These are phyloP conservation scores for Drosophila koepferae DNA, from an alignment of 2,888 invertebrate species.

Conservation along the genomic window DNA sequence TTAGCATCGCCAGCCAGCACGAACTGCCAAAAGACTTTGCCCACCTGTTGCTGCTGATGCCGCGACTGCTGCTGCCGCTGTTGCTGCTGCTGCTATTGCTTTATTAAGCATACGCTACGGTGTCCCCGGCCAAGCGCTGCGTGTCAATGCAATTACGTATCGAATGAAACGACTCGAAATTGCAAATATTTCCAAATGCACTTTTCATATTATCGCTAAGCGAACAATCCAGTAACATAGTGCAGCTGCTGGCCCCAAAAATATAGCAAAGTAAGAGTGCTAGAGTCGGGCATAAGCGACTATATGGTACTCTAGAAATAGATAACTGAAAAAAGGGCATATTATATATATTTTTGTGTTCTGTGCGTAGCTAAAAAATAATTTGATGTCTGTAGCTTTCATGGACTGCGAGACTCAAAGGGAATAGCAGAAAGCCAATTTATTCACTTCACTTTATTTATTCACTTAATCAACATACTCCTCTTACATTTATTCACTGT, in stretches of 20 bases:
- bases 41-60: constrained; percentile 54
- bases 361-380: background rate
- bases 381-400: background rate
- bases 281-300: background rate
- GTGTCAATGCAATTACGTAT: constrained; percentile 33
- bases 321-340: background rate
- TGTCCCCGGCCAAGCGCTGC: constrained; percentile 17
- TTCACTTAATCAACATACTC: background rate
- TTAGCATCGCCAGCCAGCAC: constrained; percentile 37
- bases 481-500: rapidly evolving
- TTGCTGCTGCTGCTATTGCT: constrained; percentile 4
- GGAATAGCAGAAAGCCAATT: too few relatives aligned
- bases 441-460: too few relatives aligned
- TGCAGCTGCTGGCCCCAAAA: constrained; percentile 41
- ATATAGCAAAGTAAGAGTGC: constrained; percentile 1
- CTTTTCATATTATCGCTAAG: constrained; percentile 41
- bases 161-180: constrained; percentile 36
- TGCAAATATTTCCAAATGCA: constrained; percentile 41
- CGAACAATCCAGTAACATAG: constrained; percentile 26
- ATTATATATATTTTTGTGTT: background rate
- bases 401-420: background rate
- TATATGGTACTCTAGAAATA: background rate
- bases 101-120: constrained; percentile 56
- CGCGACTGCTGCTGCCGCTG: constrained; percentile 22
- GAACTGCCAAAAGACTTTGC: constrained; percentile 16